Evolutionary conservation across 1,140 invertebrate species (phyloP).

Genomic region (Drosophila malerkotliana): DNA sequence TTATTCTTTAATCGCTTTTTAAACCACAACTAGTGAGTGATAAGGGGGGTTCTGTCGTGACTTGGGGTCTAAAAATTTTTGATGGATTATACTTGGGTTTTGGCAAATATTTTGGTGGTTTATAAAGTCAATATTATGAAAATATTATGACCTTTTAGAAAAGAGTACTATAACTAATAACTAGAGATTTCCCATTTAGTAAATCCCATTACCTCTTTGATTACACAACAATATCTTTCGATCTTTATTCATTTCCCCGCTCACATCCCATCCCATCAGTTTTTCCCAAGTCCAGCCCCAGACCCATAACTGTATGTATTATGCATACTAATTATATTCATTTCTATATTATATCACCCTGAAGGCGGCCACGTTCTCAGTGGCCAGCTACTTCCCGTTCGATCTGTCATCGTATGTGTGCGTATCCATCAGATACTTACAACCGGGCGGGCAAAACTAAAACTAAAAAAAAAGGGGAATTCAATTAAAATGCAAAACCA

Average conservation of each 20-base stretch:
- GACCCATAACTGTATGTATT: conserved; percentile 34
- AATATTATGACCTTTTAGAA: too few species aligned
- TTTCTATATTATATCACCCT: conserved; percentile 45
- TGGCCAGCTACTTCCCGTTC: conserved; percentile 47
- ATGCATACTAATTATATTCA: conserved; percentile 58
- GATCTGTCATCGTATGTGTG: conserved; percentile 29
- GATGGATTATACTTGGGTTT: background rate
- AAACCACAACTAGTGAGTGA: conserved; percentile 1
- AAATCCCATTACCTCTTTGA: background rate
- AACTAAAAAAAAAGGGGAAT: conserved; percentile 19
- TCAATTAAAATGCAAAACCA: conserved; percentile 61
- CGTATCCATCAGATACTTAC: conserved; percentile 53
- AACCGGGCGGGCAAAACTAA: conserved; percentile 17
- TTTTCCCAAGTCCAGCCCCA: conserved; percentile 13
- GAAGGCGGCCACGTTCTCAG: conserved; percentile 48
- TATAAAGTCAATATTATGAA: too few species aligned
- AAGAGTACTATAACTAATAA: too few species aligned
- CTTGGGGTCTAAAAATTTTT: background rate
- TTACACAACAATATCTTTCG: conserved; percentile 2
- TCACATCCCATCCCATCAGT: background rate
- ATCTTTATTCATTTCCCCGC: background rate
- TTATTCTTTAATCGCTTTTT: conserved; percentile 21
- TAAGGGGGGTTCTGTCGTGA: conserved; percentile 3
- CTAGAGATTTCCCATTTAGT: background rate
- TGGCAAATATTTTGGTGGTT: background rate